Evolutionary conservation across 1,140 invertebrate species (phyloP), one percentile per base, ranked within the genome.

Genomic region (Megalonaias nervosa): DNA sequence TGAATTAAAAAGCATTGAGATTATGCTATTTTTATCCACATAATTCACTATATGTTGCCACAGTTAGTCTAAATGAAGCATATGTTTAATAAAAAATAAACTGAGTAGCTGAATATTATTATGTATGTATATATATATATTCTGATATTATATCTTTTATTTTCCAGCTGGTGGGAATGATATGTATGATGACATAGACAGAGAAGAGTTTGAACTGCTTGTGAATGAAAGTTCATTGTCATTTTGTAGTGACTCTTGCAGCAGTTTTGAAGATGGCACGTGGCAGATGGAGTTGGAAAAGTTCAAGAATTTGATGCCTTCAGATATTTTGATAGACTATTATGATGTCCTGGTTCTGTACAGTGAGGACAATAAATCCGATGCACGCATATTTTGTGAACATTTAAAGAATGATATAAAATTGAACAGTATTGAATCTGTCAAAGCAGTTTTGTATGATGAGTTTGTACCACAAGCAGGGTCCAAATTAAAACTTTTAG

Each of bases 331-430:
- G 76, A 72, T 80, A 23, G 74, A 59, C n/a, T 79, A 75, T 66
- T 75, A 77, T 68, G 83, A 84, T 77, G 81, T 79, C 17, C 67
- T 84, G 64, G 69, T 85, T 67, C 48, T 85, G 17, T 85, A 84
- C 71, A 61, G 71, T 69, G 84, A 85, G 69, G 67, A 72, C 14
- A 82, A 85, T 70, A 57, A 74, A 60, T 2, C 62, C 11, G 48
- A 38, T 2, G 82, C 79, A n/a, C 70, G 74, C 57, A 17, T 56
- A 2, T 85, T 81, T 67, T 55, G 72, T 15, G 55, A 79, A 12
- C 77, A 81, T 71, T 65, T 85, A 17, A 75, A 65, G n/a, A 81
- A 77, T 57, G 79, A 85, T 13, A 81, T 84, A 11, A 19, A 62
- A 0, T 16, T 79, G 13, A 21, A 74, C 0, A 61, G 75, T 12